Conservation (phyloP, 2,797 vertebrate species). For the Pseudocheirus occidentalis region DNA sequence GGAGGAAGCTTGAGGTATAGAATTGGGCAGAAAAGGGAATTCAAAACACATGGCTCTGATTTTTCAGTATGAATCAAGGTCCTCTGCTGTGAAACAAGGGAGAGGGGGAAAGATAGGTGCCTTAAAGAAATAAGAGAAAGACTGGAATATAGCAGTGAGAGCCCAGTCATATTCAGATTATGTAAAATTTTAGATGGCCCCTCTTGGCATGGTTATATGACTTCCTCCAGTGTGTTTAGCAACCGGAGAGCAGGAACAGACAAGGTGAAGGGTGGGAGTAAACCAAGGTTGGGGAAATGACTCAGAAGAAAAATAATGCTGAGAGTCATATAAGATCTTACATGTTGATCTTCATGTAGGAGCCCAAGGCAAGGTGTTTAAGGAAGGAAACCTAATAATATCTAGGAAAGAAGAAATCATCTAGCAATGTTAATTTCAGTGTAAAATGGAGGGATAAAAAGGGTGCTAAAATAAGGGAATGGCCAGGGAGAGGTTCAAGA, state of each 20-base stretch:
- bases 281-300: neutral
- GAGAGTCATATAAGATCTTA: neutral
- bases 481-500: neutral
- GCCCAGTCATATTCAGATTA: neutral
- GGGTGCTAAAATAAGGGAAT: neutral
- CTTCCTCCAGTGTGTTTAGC: neutral
- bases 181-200: neutral
- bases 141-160: neutral
- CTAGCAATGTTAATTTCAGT: neutral
- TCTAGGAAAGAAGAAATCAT: neutral
- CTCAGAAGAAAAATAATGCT: neutral
- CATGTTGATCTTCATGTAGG: neutral
- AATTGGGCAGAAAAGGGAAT: neutral
- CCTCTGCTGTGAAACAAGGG: neutral
- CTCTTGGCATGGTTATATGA: neutral
- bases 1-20: neutral
- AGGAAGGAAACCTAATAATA: neutral
- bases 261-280: neutral
- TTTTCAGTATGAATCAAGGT: neutral
- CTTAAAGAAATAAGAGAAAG: neutral
- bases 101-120: neutral
- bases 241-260: neutral
- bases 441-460: neutral
- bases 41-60: neutral
- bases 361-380: neutral